These are phyloP conservation scores for Hemiscyllium ocellatum DNA, from an alignment of 2,113 vertebrate genomes.

Conservation along the genomic window DNA sequence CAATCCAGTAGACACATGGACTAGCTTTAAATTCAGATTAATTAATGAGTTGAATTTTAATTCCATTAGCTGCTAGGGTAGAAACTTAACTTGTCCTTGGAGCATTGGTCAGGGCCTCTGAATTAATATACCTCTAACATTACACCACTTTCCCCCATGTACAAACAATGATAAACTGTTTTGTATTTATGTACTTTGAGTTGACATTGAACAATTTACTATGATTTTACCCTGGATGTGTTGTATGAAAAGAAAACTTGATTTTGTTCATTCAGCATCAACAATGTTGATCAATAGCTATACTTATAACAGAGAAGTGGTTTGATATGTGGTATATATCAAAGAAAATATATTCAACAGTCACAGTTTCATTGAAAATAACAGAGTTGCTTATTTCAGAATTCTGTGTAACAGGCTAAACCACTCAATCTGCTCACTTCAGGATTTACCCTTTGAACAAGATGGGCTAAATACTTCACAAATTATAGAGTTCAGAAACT, in stretches of 20 bases:
- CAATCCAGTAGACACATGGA: no score
- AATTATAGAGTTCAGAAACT: not conserved
- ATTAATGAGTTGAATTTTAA: no score
- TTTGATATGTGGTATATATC: not conserved
- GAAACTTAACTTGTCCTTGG: no score
- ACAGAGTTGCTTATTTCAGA: not conserved
- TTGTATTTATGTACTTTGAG: not conserved
- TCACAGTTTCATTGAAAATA: not conserved
- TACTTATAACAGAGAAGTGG: not conserved
- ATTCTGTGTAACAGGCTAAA: not conserved
- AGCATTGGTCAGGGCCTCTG: no score
- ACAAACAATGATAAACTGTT: not conserved
- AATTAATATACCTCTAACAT: not conserved
- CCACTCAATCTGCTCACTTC: not conserved
- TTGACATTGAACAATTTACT: not conserved
- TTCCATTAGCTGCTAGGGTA: no score
- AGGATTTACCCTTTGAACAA: not conserved
- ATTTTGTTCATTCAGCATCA: not conserved
- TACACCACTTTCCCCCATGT: not conserved
- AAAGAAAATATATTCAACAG: not conserved
- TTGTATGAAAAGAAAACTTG: not conserved
- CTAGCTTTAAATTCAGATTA: no score
- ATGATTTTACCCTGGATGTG: not conserved
- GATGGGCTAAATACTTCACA: not conserved
- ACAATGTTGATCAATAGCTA: not conserved